A percentile compares a stretch with the other conserved stretches of the same genome.
Evolutionary conservation across 2,113 vertebrate genomes (phyloP).

Genomic region (Cyphomyrus plagiostoma): DNA sequence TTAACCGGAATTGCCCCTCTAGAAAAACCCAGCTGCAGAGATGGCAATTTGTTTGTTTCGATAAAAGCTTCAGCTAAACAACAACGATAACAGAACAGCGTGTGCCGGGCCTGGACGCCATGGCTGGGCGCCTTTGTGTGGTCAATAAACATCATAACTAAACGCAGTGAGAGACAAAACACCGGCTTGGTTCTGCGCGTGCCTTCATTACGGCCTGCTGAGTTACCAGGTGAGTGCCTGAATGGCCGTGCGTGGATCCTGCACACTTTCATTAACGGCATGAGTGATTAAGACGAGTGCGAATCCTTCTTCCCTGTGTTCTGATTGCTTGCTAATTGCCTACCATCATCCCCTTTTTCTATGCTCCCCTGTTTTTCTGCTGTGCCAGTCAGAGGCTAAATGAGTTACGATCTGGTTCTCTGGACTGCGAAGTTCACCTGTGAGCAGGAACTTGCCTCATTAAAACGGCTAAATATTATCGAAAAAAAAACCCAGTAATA

Average conservation of each 20-base stretch:
- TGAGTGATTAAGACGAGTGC: neutral
- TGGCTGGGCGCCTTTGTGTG: neutral
- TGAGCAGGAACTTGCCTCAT: neutral
- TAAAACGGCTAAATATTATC: neutral
- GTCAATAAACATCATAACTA: neutral
- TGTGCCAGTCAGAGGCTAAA: constrained; percentile 1
- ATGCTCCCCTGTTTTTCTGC: neutral
- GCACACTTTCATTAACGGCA: neutral
- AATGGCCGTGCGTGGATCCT: neutral
- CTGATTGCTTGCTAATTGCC: neutral
- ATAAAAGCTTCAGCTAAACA: neutral
- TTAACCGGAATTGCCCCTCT: constrained; percentile 9
- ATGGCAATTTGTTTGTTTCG: neutral
- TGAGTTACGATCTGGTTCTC: neutral
- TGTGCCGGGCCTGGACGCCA: neutral
- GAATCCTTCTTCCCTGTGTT: neutral
- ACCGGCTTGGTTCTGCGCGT: neutral
- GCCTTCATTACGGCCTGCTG: neutral
- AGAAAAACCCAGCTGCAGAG: neutral
- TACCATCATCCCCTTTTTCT: neutral
- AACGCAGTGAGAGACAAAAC: neutral
- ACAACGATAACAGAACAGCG: neutral
- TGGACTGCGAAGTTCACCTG: neutral
- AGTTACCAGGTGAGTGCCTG: neutral
- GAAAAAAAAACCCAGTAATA: neutral